Evolutionary conservation across 2,888 invertebrate genomes (phyloP), one percentile per base, ranked within the genome.

Genomic region (Parnassius glacialis): DNA sequence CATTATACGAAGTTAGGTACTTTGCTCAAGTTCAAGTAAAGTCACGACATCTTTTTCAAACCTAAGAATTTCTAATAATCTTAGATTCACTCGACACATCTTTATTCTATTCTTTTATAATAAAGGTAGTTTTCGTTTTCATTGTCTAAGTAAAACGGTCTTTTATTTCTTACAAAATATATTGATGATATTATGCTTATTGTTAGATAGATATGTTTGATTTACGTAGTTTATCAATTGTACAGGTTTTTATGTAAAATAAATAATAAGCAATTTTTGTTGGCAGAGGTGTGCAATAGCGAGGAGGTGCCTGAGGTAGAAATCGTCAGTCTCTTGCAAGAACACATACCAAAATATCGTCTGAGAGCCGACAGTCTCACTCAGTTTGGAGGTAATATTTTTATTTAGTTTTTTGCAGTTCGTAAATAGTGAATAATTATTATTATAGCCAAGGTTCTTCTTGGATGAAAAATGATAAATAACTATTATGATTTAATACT

Each of bases 231-330:
- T 56, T 12, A 59, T 42, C 54, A 63, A 61, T 34, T 34, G 7
- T 34, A 7, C 7, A 34, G 34, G 34, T 34, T 34, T 20, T 34
- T 67, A 61, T 63, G 59, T 64, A 62, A 54, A 67, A 51, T 55
- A 20, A 52, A 61, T 59, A 51, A 47, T 61, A 59, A 59, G 60
- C 67, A 70, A 76, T 76, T 65, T 80, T 87, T 87, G 85, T 83
- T 74, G 69, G 66, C 94, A 98, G 98, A 98, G 92, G 94, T 98
- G 92, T 97, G 97, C 94, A 97, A 96, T 92, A 95, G 95, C 88
- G 97, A 95, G 85, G 95, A 97, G 89, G 93, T 97, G 88, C 97
- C 97, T 68, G 98, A 98, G 93, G 97, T 98, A 79, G 98, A 98
- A 92, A 97, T 98, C 80, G 96, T 98, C 88, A 97, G 97, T 86